Evolutionary conservation across 2,113 vertebrate species (phyloP).

Genomic region (Halcyon senegalensis): DNA sequence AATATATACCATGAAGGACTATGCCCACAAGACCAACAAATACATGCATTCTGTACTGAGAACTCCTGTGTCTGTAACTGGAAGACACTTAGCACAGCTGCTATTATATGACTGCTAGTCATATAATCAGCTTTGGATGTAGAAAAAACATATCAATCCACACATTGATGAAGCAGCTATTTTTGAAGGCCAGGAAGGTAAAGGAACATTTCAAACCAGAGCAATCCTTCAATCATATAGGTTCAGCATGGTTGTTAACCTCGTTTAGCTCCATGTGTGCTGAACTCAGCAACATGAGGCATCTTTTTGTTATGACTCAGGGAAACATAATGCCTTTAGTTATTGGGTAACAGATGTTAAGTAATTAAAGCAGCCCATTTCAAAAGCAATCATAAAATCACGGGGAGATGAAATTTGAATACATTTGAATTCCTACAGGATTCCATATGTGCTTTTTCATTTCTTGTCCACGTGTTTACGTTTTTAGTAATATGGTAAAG

Average conservation of each 20-base stretch:
- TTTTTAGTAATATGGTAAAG: background rate
- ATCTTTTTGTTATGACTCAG: background rate
- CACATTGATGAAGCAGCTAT: background rate
- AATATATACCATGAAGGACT: background rate
- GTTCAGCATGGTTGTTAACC: background rate
- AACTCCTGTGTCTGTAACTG: background rate
- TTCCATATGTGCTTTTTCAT: slow-evolving; percentile 3
- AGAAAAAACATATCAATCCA: background rate
- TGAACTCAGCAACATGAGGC: slow-evolving; percentile 45
- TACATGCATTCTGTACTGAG: background rate
- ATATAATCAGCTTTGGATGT: background rate
- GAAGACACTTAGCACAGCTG: background rate
- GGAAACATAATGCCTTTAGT: slow-evolving; percentile 10
- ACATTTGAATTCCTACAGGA: slow-evolving; percentile 42
- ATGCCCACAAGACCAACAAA: background rate
- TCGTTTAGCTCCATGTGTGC: background rate
- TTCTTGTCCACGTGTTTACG: background rate
- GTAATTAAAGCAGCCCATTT: slow-evolving; percentile 57
- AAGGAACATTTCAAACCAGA: background rate
- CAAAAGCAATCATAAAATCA: slow-evolving; percentile 54
- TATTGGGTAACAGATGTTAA: slow-evolving; percentile 54
- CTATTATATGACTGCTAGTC: no score
- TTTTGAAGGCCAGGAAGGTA: background rate
- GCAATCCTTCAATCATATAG: background rate
- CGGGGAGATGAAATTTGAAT: slow-evolving; percentile 50